phyloP scores from a whole-genome alignment of 35 echinoderm and acorn worm species.

The Acanthaster planci region DNA sequence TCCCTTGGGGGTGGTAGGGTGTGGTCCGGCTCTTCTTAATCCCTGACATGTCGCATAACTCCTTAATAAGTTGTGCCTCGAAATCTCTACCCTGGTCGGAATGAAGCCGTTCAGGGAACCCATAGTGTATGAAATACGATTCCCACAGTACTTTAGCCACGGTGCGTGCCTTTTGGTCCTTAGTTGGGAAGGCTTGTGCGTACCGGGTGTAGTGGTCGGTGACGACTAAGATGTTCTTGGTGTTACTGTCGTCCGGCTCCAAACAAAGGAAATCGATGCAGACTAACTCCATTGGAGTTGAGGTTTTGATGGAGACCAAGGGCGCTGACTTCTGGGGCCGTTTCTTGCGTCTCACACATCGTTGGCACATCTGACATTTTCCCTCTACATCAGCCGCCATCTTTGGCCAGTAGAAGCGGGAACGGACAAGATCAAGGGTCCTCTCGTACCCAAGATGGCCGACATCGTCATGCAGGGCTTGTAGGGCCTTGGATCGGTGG shows the following conservation, averaged over 20 bases:
- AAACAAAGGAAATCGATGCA: slow-evolving; percentile 59
- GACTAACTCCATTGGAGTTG: slow-evolving; percentile 44
- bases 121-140: slow-evolving; percentile 51
- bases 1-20: background rate
- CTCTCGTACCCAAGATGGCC: slow-evolving; percentile 48
- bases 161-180: slow-evolving; percentile 59
- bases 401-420: slow-evolving; percentile 53
- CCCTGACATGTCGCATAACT: slow-evolving; percentile 39
- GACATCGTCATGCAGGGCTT: slow-evolving; percentile 48
- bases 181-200: slow-evolving; percentile 20
- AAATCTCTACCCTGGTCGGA: slow-evolving; percentile 61
- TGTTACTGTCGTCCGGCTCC: slow-evolving; percentile 42
- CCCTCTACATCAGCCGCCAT: slow-evolving; percentile 37
- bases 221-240: slow-evolving; percentile 45
- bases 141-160: slow-evolving; percentile 42
- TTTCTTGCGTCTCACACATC: slow-evolving; percentile 20
- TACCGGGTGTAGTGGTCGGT: slow-evolving; percentile 60
- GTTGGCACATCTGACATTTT: background rate
- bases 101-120: slow-evolving; percentile 54
- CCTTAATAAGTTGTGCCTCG: slow-evolving; percentile 42
- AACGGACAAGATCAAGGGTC: background rate
- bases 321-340: background rate
- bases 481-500: slow-evolving; percentile 32
- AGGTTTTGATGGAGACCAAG: slow-evolving; percentile 7
- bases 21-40: slow-evolving; percentile 49